Base-by-base conservation (phyloP, 2,113 vertebrate genomes). In the Tringa solitaria region DNA sequence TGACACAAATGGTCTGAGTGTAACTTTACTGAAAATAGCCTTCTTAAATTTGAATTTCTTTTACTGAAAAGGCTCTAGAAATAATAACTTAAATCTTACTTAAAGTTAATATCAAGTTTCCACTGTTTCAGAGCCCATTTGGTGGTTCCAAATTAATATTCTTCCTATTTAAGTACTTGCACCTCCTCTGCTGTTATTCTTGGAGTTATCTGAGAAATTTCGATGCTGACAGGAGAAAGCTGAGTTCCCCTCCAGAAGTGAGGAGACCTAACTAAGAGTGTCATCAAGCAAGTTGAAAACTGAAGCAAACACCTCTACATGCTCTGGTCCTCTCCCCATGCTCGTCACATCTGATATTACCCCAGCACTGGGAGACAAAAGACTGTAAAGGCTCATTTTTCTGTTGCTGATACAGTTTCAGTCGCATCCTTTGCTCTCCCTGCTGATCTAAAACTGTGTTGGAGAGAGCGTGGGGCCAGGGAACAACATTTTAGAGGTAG, bases 281-380 rank as follows among this genome's bases (percentile, higher is more conserved):
- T 32, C 16, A 53, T 9, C 39, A 75, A 76, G 76, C 7, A 60
- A 30, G 69, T 0, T 3, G 8, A 12, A 84, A 82, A 60, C 33
- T 51, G 43, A 59, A 63, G 51, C 37, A 67, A 95, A 72, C n/a
- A 41, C 24, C 43, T 77, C 26, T 39, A 30, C 0, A 2, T 0
- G 3, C 64, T 67, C 33, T 37, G 24, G 43, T 41, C 72, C 83
- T 28, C 56, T 56, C 43, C 39, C 15, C 5, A 3, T 33, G 72
- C 85, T n/a, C 3, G 0, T 45, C 19, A 8, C 1, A 1, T 45
- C 56, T 61, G 80, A 35, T 37, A 41, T 1, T 30, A 35, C 11
- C 33, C 7, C 6, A 61, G 24, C 21, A 60, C 7, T 9, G 39
- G 45, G 53, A 84, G 45, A 39, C 6, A 30, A 14, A 30, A 50